Evolutionary conservation across 2,113 vertebrate genomes (phyloP).

Genomic region (Lophura nycthemera): DNA sequence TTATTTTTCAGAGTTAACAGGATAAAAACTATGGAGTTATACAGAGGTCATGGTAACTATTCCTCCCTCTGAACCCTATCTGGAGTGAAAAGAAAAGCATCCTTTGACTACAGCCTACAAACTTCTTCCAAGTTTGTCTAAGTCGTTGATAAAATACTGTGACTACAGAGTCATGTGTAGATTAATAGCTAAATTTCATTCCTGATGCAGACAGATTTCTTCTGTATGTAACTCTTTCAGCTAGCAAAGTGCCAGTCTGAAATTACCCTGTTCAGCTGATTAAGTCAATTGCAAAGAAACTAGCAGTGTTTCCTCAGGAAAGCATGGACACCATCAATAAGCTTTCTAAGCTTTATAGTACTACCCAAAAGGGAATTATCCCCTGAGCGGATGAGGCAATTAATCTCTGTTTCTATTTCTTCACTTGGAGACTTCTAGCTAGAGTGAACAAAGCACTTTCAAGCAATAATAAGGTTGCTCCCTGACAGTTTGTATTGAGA

Average conservation of each 20-base stretch:
- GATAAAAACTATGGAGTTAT: background rate
- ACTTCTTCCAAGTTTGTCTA: background rate
- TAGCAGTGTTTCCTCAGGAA: constrained; percentile 7
- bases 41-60: background rate
- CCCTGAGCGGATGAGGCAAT: background rate
- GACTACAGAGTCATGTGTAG: background rate
- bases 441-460: constrained; percentile 15
- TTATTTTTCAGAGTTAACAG: background rate
- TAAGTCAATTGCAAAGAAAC: background rate
- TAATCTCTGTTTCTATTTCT: constrained; percentile 22
- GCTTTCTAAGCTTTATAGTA: background rate
- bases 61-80: background rate
- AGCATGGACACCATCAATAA: constrained; percentile 23
- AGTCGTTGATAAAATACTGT: background rate
- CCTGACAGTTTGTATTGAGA: background rate
- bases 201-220: background rate
- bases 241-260: background rate
- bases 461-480: constrained; percentile 26
- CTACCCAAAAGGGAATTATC: constrained; percentile 15
- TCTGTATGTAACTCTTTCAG: background rate
- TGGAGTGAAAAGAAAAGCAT: background rate
- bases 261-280: background rate
- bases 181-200: constrained; percentile 3
- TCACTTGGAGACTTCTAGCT: constrained; percentile 3
- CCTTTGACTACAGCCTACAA: background rate